Percentiles rank a stretch among this genome's conserved stretches.
Evolutionary conservation across 2,888 invertebrate genomes (phyloP).

Genomic region (Rhagophthalmus giganteus): DNA sequence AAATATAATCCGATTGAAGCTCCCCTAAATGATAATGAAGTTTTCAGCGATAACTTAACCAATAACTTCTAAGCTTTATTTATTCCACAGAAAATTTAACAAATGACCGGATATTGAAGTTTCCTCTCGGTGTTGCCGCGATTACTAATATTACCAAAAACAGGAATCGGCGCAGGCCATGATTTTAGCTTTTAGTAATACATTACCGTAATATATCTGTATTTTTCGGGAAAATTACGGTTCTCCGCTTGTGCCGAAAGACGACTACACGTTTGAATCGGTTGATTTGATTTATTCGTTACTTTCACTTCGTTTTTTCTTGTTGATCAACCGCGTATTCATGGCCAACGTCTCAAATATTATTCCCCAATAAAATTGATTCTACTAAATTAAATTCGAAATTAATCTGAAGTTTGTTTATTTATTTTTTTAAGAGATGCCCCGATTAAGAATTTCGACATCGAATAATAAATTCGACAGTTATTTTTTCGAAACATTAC

Average conservation of each 20-base stretch:
- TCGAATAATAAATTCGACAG: no score
- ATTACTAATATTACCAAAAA: conserved; percentile 17
- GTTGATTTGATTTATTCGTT: conserved; percentile 22
- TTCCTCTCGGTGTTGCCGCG: conserved; percentile 17
- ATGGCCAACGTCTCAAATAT: no score
- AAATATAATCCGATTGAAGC: conserved; percentile 28
- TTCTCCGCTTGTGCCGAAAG: conserved; percentile 10
- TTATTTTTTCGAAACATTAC: no score
- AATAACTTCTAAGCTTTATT: conserved; percentile 27
- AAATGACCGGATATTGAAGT: conserved; percentile 31
- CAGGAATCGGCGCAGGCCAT: conserved; percentile 13
- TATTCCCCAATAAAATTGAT: background rate
- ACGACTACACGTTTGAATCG: conserved; percentile 8
- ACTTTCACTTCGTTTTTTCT: conserved; percentile 8
- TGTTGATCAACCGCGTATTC: conserved; percentile 6
- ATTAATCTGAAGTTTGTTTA: no score
- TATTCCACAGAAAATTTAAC: conserved; percentile 25
- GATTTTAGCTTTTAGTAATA: conserved; percentile 8
- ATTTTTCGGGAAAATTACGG: conserved; percentile 22
- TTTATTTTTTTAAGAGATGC: no score
- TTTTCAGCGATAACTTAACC: conserved; percentile 25
- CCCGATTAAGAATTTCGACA: no score
- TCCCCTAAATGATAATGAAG: conserved; percentile 26
- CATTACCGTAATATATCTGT: conserved; percentile 18
- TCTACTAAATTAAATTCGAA: no score